phyloP scores from a whole-genome alignment of 2,888 invertebrate genomes.

The Caenorhabditis japonica region DNA sequence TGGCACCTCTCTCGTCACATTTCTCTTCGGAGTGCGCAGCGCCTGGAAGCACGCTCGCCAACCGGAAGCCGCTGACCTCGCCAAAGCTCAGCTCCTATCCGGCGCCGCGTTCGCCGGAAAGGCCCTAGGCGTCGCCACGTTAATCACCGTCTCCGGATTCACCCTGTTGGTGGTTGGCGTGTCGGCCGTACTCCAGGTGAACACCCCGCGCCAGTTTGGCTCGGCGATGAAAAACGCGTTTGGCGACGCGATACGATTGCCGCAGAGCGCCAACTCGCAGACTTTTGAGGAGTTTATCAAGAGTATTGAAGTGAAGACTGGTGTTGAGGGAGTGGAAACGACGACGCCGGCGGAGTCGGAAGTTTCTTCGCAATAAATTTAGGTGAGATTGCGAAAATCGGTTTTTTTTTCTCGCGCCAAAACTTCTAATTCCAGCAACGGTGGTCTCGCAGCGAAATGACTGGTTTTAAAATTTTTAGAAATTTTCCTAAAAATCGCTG shows the following conservation, averaged over 20 bases:
- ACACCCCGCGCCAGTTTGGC: constrained; percentile 74
- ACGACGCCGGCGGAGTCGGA: neutral
- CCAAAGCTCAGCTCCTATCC: constrained; percentile 56
- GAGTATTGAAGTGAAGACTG: constrained; percentile 58
- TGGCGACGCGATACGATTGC: constrained; percentile 61
- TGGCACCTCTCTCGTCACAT: constrained; percentile 54
- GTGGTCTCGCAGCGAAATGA: neutral
- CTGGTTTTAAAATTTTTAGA: too few relatives aligned
- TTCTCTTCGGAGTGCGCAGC: constrained; percentile 58
- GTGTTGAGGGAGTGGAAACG: constrained; percentile 14
- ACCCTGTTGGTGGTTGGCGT: constrained; percentile 70
- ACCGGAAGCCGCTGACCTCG: constrained; percentile 64
- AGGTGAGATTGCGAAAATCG: neutral
- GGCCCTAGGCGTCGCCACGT: constrained; percentile 72
- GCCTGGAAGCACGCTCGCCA: constrained; percentile 64
- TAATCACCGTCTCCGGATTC: constrained; percentile 74
- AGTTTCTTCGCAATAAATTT: constrained; percentile 1
- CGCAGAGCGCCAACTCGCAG: constrained; percentile 61
- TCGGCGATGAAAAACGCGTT: constrained; percentile 65
- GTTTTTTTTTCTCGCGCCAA: neutral
- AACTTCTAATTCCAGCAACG: too few relatives aligned
- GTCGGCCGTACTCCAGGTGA: constrained; percentile 70
- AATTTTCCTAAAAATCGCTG: too few relatives aligned
- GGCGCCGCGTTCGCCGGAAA: constrained; percentile 74
- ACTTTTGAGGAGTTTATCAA: constrained; percentile 64